phyloP scores from a whole-genome alignment of 2,113 vertebrate genomes.

The Hydrolagus affinis region DNA sequence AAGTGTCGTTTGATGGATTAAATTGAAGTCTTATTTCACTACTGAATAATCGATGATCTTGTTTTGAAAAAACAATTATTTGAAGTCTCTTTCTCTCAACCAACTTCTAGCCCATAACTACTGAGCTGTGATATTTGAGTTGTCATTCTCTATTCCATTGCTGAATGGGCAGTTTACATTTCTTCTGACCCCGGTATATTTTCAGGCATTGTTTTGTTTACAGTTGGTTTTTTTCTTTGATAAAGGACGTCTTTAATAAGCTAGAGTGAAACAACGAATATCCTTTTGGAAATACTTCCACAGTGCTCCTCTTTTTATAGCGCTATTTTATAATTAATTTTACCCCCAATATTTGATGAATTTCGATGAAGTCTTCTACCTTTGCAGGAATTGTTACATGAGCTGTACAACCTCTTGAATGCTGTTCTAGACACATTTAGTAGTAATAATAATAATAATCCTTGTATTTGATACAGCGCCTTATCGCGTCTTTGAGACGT shows the following conservation, averaged over 20 bases:
- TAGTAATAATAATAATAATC: too few species aligned
- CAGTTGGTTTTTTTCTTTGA: neutral
- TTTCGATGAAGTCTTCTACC: too few species aligned
- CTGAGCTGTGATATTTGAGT: neutral
- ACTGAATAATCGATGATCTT: neutral
- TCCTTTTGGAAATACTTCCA: neutral
- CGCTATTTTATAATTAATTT: neutral
- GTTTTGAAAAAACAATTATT: neutral
- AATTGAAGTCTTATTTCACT: neutral
- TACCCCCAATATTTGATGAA: too few species aligned
- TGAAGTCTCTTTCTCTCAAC: neutral
- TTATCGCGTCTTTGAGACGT: too few species aligned
- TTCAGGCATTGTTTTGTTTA: neutral
- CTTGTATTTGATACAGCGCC: too few species aligned
- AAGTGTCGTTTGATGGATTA: neutral
- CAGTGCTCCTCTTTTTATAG: neutral
- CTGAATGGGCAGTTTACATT: neutral
- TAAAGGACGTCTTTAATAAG: neutral
- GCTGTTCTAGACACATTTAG: too few species aligned
- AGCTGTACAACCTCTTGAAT: too few species aligned
- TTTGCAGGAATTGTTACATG: too few species aligned
- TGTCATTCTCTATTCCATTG: slow-evolving; percentile 15
- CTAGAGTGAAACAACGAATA: neutral
- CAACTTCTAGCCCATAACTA: slow-evolving; percentile 9
- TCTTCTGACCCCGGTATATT: neutral